A percentile compares a stretch with the other conserved stretches of the same genome.
These are phyloP conservation scores for Chauna torquata DNA, from an alignment of 2,113 vertebrate genomes.

Conservation along the genomic window DNA sequence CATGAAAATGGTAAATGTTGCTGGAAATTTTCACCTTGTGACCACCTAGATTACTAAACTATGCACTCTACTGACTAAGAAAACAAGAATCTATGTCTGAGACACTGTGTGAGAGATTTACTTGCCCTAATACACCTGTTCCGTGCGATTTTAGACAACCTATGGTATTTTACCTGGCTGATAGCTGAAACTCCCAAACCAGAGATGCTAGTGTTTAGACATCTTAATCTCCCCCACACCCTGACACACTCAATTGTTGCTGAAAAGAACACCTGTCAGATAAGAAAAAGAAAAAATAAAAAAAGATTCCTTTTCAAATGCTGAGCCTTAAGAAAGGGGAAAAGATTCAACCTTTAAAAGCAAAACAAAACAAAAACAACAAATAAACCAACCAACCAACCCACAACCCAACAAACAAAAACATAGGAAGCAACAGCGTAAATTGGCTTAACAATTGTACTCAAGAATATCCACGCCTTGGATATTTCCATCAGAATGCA, in stretches of 20 bases:
- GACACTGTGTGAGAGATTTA: not conserved
- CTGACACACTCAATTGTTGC: rapidly evolving
- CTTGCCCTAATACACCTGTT: not conserved
- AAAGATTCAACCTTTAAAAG: not conserved
- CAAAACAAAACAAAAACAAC: not conserved
- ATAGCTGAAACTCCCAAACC: not conserved
- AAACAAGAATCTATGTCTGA: not conserved
- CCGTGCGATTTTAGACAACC: not conserved
- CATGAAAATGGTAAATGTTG: not conserved
- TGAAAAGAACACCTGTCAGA: not conserved
- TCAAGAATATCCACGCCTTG: not conserved
- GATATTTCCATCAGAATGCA: not conserved
- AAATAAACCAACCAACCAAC: not conserved
- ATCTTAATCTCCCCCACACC: not conserved
- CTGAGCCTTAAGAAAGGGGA: not conserved
- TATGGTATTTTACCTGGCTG: not conserved
- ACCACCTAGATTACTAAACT: not conserved
- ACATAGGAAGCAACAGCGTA: not conserved
- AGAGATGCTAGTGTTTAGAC: not conserved
- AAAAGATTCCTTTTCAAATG: not conserved
- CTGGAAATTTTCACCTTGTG: not conserved
- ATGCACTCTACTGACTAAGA: not conserved
- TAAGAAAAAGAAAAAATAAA: not conserved
- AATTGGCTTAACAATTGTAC: not conserved
- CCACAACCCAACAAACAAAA: not conserved